Evolutionary conservation across 2,797 vertebrate genomes (phyloP).

Genomic region (Macropodus opercularis): DNA sequence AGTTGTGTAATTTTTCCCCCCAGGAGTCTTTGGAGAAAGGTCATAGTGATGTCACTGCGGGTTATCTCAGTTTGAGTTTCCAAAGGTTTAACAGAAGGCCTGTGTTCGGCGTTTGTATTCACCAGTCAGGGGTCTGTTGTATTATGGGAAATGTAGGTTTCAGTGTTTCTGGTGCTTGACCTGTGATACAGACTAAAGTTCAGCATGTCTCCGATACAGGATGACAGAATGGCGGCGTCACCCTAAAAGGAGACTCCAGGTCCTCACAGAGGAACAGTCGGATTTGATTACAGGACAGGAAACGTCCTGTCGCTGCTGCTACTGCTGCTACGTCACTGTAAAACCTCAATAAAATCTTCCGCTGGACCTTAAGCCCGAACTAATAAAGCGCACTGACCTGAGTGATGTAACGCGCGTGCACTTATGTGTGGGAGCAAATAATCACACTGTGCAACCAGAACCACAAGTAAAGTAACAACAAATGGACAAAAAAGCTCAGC

Average conservation of each 20-base stretch:
- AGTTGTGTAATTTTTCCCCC: no score
- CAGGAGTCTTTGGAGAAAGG: no score
- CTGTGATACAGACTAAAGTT: not conserved
- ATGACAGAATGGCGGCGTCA: not conserved
- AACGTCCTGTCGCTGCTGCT: not conserved
- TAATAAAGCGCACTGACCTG: conserved; percentile 46
- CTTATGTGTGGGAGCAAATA: not conserved
- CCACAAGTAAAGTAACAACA: no score
- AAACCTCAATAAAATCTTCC: conserved; percentile 61
- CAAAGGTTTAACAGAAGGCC: not conserved
- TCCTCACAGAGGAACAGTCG: not conserved
- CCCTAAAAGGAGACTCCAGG: not conserved
- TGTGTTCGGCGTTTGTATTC: no score
- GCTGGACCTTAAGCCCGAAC: conserved; percentile 55
- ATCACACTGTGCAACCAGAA: not conserved
- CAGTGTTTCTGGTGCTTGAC: not conserved
- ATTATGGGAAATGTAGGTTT: not conserved
- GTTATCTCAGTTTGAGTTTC: not conserved
- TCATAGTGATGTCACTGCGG: not conserved
- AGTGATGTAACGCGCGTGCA: not conserved
- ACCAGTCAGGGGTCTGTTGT: not conserved
- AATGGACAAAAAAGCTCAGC: not conserved
- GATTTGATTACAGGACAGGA: not conserved
- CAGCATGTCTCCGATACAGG: not conserved
- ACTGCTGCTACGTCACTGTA: conserved; percentile 70